Evolutionary conservation across 2,113 vertebrate genomes (phyloP), one percentile per base, ranked within the genome.

Genomic region (Triplophysa tibetana): DNA sequence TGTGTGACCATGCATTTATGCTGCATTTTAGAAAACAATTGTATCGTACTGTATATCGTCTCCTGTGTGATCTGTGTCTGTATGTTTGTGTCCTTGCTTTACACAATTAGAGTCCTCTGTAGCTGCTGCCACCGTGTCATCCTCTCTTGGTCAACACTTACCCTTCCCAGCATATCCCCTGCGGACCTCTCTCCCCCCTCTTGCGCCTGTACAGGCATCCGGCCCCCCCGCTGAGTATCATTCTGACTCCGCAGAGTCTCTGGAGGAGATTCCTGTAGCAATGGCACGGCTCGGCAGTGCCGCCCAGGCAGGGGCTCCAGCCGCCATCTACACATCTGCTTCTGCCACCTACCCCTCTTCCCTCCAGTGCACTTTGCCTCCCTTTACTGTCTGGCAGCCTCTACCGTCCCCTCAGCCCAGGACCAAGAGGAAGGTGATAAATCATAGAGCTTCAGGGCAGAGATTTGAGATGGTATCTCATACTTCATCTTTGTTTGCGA

Each of bases 191-290:
- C 82, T 90, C 54, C 89, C 89, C 56, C 85, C 86, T 0, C 64
- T 88, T 79, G 80, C 88, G 41, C 86, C 90, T 0, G 83, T 94
- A 54, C 94, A 89, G 80, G 91, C 92, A 0, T 90, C 92, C 0
- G 94, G 91, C 7, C 90, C 92, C 12, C 92, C 94, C 0, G 90
- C 90, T 23, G 92, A 95, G 67, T 96, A 92, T 91, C 94, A 94
- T 82, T 96, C 95, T 0, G 93, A 95, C 84, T 97, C 95, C 0
- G 92, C 94, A 0, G 95, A 98, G 82, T 96, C 96, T 70, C 86
- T 96, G 93, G 94, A 97, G 77, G 96, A 97, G 89, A 96, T 95
- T 67, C 96, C 96, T 0, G 94, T 98, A 89, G 92, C 91, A 10
- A 88, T 96, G 90, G 95, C 92, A 43, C 88, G 76, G 64, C 92